Percentiles rank a stretch among this genome's conserved stretches.
phyloP scores from a whole-genome alignment of 1,140 invertebrate species.

The Hycleus cichorii region DNA sequence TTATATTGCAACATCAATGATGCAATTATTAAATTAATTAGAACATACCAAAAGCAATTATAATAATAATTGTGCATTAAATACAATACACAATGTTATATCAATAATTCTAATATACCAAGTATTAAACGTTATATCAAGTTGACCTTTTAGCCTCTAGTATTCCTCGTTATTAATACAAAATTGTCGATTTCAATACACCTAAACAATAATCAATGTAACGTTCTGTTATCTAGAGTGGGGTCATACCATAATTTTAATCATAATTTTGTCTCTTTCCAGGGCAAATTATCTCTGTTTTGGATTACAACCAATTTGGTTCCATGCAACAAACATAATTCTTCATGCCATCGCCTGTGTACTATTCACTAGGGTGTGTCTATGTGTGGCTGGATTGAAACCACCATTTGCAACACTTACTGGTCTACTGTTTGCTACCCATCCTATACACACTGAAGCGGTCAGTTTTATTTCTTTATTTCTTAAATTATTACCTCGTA shows the following conservation, averaged over 20 bases:
- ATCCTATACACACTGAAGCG: slow-evolving; percentile 86
- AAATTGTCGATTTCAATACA: no score
- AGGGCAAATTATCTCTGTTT: slow-evolving; percentile 64
- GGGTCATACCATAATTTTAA: background rate
- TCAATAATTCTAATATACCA: background rate
- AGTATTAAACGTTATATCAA: no score
- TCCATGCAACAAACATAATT: slow-evolving; percentile 65
- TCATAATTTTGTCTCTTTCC: slow-evolving; percentile 39
- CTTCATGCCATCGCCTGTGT: slow-evolving; percentile 65
- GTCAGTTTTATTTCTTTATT: slow-evolving; percentile 47
- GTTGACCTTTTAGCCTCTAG: no score
- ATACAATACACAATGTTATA: no score
- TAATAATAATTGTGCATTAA: no score
- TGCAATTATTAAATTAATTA: no score
- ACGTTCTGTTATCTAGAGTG: no score
- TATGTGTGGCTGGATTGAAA: slow-evolving; percentile 54
- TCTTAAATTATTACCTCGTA: slow-evolving; percentile 18
- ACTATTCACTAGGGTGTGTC: slow-evolving; percentile 62
- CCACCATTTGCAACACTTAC: slow-evolving; percentile 59
- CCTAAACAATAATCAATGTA: no score
- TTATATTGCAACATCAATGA: no score
- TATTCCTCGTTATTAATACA: no score
- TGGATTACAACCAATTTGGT: slow-evolving; percentile 63
- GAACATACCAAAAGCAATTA: no score
- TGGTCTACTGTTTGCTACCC: slow-evolving; percentile 74